These are phyloP conservation scores for Macrotis lagotis DNA, from an alignment of 2,113 vertebrate species.

Conservation along the genomic window DNA sequence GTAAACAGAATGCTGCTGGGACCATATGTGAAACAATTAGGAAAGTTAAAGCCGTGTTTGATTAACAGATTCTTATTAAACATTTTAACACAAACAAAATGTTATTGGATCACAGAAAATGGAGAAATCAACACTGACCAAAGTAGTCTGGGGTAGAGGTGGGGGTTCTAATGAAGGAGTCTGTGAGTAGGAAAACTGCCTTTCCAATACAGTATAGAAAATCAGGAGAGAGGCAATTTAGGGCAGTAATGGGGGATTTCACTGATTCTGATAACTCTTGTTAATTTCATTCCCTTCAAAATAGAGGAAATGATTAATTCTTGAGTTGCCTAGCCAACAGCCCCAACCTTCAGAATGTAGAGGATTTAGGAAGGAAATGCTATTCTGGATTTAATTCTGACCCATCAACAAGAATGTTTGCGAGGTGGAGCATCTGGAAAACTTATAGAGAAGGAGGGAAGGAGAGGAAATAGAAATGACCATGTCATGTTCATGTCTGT, in stretches of 20 bases:
- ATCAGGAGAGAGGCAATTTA: neutral
- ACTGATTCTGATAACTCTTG: neutral
- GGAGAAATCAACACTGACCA: neutral
- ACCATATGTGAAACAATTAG: neutral
- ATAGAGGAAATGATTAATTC: neutral
- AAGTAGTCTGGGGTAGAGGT: neutral
- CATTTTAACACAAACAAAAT: neutral
- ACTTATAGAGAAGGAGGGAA: too few relatives aligned
- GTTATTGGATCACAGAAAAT: neutral
- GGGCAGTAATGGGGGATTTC: neutral
- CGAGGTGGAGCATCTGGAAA: too few relatives aligned
- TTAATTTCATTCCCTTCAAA: neutral
- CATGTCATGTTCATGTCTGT: neutral
- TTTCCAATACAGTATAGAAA: neutral
- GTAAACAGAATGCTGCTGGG: neutral
- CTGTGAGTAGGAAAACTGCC: neutral
- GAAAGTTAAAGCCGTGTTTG: neutral
- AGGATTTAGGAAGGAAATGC: neutral
- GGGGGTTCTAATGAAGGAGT: neutral
- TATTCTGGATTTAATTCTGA: neutral
- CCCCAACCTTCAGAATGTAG: neutral
- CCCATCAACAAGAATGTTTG: neutral
- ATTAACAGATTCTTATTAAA: neutral
- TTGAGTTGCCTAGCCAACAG: neutral
- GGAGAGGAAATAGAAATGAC: neutral